phyloP scores from a whole-genome alignment of 2,113 vertebrate species.

The Megaptera novaeangliae region DNA sequence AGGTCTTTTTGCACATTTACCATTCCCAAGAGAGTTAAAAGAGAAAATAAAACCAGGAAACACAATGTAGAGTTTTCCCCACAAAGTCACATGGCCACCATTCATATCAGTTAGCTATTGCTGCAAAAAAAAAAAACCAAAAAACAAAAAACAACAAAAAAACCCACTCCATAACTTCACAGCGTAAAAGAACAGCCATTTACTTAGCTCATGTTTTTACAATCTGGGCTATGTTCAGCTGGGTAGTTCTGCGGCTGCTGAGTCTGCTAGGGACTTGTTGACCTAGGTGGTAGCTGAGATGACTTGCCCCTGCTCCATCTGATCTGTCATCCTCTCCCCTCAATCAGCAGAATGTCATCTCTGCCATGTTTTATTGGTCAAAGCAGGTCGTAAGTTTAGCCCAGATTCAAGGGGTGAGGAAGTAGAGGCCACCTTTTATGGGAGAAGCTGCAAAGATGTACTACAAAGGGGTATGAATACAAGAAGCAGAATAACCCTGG shows the following conservation, averaged over 20 bases:
- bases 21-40: background rate
- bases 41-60: background rate
- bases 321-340: background rate
- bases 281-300: background rate
- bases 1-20: background rate
- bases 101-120: background rate
- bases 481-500: background rate
- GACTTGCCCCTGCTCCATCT: background rate
- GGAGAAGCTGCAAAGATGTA: background rate
- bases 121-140: background rate
- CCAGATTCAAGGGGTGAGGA: background rate
- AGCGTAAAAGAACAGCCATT: background rate
- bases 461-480: background rate
- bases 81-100: background rate
- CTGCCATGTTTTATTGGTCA: background rate
- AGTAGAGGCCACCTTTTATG: background rate
- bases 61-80: background rate
- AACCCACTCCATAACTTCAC: background rate
- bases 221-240: background rate
- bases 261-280: background rate
- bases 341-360: background rate
- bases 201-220: background rate
- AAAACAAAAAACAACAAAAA: background rate
- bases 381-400: background rate
- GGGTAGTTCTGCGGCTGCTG: background rate